A percentile compares a stretch with the other conserved stretches of the same genome.
These are phyloP conservation scores for Sipha flava DNA, from an alignment of 1,140 invertebrate species.

Conservation along the genomic window DNA sequence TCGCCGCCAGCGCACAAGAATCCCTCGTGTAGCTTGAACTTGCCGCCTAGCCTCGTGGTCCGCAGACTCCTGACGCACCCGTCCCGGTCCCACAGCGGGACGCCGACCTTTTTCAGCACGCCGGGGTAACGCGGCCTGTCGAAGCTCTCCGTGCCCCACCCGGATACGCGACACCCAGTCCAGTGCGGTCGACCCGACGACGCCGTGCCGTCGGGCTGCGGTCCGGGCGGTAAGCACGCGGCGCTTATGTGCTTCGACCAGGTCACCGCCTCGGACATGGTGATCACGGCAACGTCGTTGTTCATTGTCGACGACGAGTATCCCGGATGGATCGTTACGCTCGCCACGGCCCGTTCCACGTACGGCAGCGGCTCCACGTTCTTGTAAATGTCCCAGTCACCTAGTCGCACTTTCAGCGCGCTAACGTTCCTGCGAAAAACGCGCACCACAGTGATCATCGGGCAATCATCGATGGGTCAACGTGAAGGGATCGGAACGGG, in stretches of 20 bases:
- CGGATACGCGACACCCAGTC: background rate
- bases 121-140: background rate
- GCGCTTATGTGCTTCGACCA: constrained; percentile 45
- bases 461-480: too few species aligned
- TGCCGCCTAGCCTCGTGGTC: background rate
- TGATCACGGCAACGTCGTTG: constrained; percentile 48
- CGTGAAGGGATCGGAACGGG: too few species aligned
- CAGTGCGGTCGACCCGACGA: background rate
- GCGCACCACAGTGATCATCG: too few species aligned
- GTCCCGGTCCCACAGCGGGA: background rate
- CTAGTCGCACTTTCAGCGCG: constrained; percentile 34
- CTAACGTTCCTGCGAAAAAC: background rate
- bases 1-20: constrained; percentile 24
- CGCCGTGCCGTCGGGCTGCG: background rate
- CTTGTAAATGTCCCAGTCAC: constrained; percentile 48
- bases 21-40: constrained; percentile 6
- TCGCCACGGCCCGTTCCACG: constrained; percentile 47
- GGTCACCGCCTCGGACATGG: constrained; percentile 41
- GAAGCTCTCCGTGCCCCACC: constrained; percentile 11
- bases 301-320: constrained; percentile 42
- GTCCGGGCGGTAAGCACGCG: constrained; percentile 46
- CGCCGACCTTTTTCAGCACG: background rate
- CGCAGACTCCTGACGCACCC: background rate
- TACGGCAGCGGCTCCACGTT: constrained; percentile 49
- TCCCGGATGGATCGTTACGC: constrained; percentile 43